Evolutionary conservation across 2,797 vertebrate species (phyloP).

Genomic region (Falco rusticolus): DNA sequence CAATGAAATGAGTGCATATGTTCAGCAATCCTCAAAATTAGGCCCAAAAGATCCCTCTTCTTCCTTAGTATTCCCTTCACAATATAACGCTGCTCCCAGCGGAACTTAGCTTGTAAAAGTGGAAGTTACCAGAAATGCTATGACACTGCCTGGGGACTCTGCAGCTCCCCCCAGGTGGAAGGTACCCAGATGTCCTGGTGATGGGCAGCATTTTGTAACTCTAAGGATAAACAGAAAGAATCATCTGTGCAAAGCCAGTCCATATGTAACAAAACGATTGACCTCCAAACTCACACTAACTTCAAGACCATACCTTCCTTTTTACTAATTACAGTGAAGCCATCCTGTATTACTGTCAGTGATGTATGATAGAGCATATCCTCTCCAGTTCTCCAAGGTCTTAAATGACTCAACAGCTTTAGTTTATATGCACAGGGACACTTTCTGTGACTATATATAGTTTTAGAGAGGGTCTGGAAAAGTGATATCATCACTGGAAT

Average conservation of each 20-base stretch:
- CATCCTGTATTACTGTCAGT: neutral
- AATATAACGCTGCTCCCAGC: neutral
- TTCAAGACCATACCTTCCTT: neutral
- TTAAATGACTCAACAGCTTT: neutral
- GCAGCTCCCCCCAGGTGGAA: neutral
- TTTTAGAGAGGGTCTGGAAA: slow-evolving; percentile 53
- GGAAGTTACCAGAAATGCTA: neutral
- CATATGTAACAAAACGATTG: neutral
- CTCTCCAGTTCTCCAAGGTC: neutral
- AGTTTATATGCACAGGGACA: neutral
- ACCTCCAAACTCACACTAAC: neutral
- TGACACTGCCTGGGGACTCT: neutral
- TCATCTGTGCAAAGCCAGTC: neutral
- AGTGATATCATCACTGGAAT: slow-evolving; percentile 45
- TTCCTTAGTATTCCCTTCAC: neutral
- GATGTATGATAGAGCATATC: neutral
- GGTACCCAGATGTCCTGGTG: neutral
- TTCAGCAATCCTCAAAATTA: neutral
- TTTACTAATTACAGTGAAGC: neutral
- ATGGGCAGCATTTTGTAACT: neutral
- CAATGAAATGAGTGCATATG: neutral
- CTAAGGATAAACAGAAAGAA: neutral
- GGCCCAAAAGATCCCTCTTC: neutral
- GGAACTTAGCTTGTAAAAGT: neutral
- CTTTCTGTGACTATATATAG: slow-evolving; percentile 59